Evolutionary conservation across 2,113 vertebrate genomes (phyloP).

Genomic region (Xerus inauris): DNA sequence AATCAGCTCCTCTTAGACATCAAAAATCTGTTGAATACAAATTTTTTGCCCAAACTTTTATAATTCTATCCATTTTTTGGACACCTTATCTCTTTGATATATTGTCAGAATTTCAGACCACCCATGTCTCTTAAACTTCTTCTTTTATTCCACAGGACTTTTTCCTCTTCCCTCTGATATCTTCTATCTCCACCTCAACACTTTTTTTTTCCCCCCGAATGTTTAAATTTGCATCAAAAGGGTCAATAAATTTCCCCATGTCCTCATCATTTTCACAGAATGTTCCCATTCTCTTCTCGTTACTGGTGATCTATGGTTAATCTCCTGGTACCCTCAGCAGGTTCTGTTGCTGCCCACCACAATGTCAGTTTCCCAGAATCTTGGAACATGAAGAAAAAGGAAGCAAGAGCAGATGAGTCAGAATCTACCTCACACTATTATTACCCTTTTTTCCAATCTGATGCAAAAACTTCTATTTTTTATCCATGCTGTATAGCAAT

Average conservation of each 20-base stretch:
- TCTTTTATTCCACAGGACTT: neutral
- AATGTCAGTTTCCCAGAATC: neutral
- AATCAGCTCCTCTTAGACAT: neutral
- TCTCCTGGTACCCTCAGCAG: rapidly evolving
- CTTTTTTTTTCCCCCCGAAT: neutral
- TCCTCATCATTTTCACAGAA: neutral
- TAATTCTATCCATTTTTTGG: neutral
- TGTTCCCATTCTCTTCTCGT: neutral
- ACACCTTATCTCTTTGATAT: neutral
- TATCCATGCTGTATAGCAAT: neutral
- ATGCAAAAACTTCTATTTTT: neutral
- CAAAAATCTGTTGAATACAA: neutral
- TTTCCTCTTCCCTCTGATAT: neutral
- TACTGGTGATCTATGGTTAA: neutral
- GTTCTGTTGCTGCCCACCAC: neutral
- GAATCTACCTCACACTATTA: neutral
- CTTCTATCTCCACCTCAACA: neutral
- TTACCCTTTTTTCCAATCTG: neutral
- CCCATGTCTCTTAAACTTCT: neutral
- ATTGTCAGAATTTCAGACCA: neutral
- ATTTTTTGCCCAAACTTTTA: neutral
- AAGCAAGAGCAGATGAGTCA: neutral
- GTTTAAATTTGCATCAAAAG: neutral
- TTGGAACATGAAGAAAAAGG: neutral
- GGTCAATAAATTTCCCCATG: neutral